A percentile compares a stretch with the other conserved stretches of the same genome.
phyloP scores from a whole-genome alignment of 2,888 invertebrate genomes.

The Phortica okadai region DNA sequence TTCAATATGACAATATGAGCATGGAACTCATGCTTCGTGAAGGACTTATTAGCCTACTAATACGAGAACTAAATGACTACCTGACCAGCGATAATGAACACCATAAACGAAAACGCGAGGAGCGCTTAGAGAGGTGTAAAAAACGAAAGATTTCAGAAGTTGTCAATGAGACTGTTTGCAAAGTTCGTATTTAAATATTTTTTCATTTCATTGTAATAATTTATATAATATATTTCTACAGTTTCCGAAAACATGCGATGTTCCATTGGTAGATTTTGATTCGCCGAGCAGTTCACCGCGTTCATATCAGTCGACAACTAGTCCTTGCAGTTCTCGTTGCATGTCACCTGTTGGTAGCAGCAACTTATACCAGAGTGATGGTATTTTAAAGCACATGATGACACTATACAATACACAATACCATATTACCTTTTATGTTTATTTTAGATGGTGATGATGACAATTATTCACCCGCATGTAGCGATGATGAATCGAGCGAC shows the following conservation, averaged over 20 bases:
- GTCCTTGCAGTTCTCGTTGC: slow-evolving; percentile 75
- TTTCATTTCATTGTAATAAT: not conserved
- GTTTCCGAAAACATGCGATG: slow-evolving; percentile 68
- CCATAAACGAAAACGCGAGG: slow-evolving; percentile 71
- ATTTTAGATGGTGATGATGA: slow-evolving; percentile 64
- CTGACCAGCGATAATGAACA: slow-evolving; percentile 73
- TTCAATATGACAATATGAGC: slow-evolving; percentile 77
- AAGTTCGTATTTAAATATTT: slow-evolving; percentile 54
- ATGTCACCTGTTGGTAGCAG: slow-evolving; percentile 71
- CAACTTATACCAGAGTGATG: slow-evolving; percentile 46
- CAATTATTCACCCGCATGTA: slow-evolving; percentile 76
- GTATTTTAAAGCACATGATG: slow-evolving; percentile 24
- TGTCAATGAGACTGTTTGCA: slow-evolving; percentile 58
- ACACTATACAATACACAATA: not conserved
- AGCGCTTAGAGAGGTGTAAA: slow-evolving; percentile 65
- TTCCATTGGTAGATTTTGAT: slow-evolving; percentile 65
- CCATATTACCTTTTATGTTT: not conserved
- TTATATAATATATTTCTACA: slow-evolving; percentile 31
- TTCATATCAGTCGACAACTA: slow-evolving; percentile 68
- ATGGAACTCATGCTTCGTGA: slow-evolving; percentile 78
- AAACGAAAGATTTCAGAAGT: slow-evolving; percentile 70
- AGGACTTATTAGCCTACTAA: slow-evolving; percentile 78
- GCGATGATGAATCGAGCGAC: slow-evolving; percentile 74
- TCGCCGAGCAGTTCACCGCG: slow-evolving; percentile 74
- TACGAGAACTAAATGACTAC: slow-evolving; percentile 76